Conservation (phyloP, 2,797 vertebrate species). For the Leucoraja ocellata region DNA sequence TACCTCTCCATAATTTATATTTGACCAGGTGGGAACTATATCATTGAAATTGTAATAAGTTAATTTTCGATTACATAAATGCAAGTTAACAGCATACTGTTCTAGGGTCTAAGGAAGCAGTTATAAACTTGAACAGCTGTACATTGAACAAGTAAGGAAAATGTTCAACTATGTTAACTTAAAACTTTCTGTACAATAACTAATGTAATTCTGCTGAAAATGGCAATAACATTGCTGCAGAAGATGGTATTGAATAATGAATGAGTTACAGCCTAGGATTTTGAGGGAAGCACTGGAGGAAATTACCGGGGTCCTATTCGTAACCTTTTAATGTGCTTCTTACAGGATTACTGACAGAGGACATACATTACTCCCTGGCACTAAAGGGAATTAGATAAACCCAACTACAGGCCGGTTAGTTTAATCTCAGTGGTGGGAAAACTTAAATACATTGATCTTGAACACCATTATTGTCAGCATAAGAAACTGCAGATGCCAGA, state of each 20-base stretch:
- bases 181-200: not conserved
- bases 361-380: too few relatives aligned
- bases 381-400: too few relatives aligned
- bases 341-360: too few relatives aligned
- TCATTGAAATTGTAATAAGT: not conserved
- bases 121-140: not conserved
- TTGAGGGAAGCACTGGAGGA: too few relatives aligned
- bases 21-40: not conserved
- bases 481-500: too few relatives aligned
- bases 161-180: not conserved
- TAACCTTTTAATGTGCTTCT: too few relatives aligned
- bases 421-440: too few relatives aligned
- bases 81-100: not conserved
- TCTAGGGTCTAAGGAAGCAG: not conserved
- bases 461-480: too few relatives aligned
- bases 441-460: too few relatives aligned
- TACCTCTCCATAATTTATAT: not conserved
- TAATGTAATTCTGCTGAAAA: not conserved
- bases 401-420: too few relatives aligned
- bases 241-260: slow-evolving; percentile 19
- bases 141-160: not conserved
- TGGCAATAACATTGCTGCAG: slow-evolving; percentile 12
- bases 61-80: not conserved
- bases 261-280: too few relatives aligned
- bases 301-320: too few relatives aligned